These are phyloP conservation scores for Tragelaphus eurycerus DNA, from an alignment of 2,797 vertebrate genomes.

Conservation along the genomic window DNA sequence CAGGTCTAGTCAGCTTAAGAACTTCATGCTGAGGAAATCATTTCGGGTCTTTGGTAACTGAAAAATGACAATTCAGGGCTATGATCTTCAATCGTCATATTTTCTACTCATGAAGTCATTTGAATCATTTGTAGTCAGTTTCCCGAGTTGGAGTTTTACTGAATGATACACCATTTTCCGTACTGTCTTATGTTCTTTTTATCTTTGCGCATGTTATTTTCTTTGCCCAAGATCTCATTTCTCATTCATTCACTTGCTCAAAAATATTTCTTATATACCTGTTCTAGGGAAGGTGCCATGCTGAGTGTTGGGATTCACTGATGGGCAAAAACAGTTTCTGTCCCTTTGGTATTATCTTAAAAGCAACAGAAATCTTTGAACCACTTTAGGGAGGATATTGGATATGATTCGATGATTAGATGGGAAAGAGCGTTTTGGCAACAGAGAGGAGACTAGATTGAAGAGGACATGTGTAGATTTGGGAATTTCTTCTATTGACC, in stretches of 20 bases:
- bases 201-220: neutral
- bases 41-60: neutral
- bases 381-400: neutral
- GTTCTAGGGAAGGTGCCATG: neutral
- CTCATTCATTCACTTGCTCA: slow-evolving; percentile 2
- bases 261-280: neutral
- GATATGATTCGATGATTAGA: neutral
- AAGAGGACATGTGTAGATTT: neutral
- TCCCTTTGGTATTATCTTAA: neutral
- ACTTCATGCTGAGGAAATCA: slow-evolving; percentile 16
- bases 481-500: neutral
- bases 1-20: slow-evolving; percentile 1
- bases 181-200: neutral
- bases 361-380: neutral
- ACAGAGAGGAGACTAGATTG: neutral
- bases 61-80: neutral
- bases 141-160: neutral
- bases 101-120: neutral
- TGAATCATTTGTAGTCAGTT: slow-evolving; percentile 8
- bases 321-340: neutral
- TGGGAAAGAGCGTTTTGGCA: neutral
- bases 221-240: slow-evolving; percentile 1
- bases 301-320: neutral
- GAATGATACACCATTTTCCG: neutral
- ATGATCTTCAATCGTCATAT: neutral